These are phyloP conservation scores for Tragopan temminckii DNA, from an alignment of 2,797 vertebrate species.

Conservation along the genomic window DNA sequence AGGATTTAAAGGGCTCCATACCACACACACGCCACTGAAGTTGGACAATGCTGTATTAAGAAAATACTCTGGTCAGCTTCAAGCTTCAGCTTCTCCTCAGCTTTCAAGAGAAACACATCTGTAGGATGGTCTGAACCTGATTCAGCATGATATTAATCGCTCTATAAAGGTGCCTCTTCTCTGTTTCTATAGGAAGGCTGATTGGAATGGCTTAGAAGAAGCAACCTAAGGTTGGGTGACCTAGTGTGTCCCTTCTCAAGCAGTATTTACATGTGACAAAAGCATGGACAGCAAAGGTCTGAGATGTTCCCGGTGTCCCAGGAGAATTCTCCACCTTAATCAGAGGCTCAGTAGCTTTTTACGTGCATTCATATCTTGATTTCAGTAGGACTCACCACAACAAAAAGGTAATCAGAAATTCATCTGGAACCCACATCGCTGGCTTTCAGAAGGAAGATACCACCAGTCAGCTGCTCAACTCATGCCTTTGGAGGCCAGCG, in stretches of 20 bases:
- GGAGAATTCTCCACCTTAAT: neutral
- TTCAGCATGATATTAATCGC: neutral
- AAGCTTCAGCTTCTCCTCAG: neutral
- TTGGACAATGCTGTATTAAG: neutral
- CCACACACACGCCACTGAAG: neutral
- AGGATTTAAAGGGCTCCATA: neutral
- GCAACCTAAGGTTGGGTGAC: neutral
- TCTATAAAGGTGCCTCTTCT: neutral
- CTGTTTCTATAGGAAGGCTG: neutral
- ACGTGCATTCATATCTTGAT: neutral
- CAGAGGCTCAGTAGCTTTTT: neutral
- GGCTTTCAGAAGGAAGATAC: neutral
- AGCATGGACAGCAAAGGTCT: neutral
- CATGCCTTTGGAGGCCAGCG: neutral
- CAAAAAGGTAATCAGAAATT: neutral
- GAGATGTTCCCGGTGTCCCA: neutral
- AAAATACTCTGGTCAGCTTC: neutral
- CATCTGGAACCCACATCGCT: neutral
- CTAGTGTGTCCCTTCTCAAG: neutral
- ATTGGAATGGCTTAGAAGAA: neutral
- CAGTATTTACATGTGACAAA: neutral
- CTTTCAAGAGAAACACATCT: neutral
- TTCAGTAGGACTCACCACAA: neutral
- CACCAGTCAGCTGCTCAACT: neutral
- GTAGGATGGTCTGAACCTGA: neutral